Conservation (phyloP, 2,113 vertebrate genomes). For the Apistogramma diplotaenia region DNA sequence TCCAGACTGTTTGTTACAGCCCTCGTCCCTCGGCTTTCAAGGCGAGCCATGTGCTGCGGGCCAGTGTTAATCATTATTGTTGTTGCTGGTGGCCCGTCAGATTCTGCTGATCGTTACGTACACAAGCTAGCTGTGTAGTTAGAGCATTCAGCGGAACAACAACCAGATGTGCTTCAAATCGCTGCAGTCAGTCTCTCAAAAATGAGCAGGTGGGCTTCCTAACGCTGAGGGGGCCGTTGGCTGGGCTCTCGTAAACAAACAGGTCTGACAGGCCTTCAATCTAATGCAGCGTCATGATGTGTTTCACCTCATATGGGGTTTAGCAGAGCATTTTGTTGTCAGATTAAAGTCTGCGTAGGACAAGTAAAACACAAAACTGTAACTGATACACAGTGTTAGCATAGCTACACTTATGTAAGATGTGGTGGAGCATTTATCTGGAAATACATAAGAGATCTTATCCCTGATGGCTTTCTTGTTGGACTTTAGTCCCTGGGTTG, state of each 20-base stretch:
- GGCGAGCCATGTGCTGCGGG: not conserved
- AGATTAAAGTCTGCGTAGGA: not conserved
- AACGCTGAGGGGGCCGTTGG: not conserved
- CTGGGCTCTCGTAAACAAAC: not conserved
- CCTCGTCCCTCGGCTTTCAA: not conserved
- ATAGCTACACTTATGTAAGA: not conserved
- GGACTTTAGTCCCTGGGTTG: slow-evolving; percentile 38
- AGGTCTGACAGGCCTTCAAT: not conserved
- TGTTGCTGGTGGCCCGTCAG: not conserved
- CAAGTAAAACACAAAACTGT: not conserved
- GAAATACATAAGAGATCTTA: not conserved
- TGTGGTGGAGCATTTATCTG: not conserved
- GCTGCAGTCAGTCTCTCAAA: not conserved
- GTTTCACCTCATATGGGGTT: not conserved
- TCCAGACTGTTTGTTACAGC: not conserved
- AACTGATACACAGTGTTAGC: not conserved
- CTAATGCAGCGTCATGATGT: not conserved
- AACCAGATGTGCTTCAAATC: not conserved
- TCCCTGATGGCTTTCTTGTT: not conserved
- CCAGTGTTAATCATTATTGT: not conserved
- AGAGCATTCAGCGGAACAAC: not conserved
- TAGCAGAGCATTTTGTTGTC: not conserved
- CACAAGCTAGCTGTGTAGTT: not conserved
- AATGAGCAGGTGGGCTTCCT: not conserved
- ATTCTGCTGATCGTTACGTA: not conserved